Evolutionary conservation across 2,797 vertebrate genomes (phyloP), one percentile per base, ranked within the genome.

Genomic region (Artibeus jamaicensis): DNA sequence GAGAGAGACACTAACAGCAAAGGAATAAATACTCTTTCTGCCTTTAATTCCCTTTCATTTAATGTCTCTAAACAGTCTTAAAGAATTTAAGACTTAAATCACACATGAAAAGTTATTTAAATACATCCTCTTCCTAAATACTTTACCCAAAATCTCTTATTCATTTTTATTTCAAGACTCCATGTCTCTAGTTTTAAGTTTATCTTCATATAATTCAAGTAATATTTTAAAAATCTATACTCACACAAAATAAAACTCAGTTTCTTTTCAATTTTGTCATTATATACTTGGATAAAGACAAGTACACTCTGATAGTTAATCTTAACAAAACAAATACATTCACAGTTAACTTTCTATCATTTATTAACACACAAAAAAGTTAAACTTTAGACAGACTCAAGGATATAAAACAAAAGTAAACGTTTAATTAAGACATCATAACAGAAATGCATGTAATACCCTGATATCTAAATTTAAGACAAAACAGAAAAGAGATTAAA

Each of bases 101-200:
- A 71, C 68, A 83, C 65, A 46, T 89, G 39, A 57, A 91, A 83
- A 70, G 21, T 88, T 46, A 81, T 53, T 67, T 94, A 92, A 89
- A 83, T 82, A 89, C 86, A 73, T 86, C 48, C 42, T 89, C 62
- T 82, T 44, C 55, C 12, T 29, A 87, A 87, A 89, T 4, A 70
- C 21, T 57, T 89, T 90, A 46, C 3, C 24, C 39, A 86, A 24
- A 18, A 77, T 91, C 44, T 76, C 39, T 74, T 93, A 42, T 57
- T 29, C 29, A 71, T 21, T 29, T 89, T 89, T 62, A 62, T 59
- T 89, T n/a, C 32, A 86, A 86, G 21, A 48, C 11, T 76, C 11
- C 18, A 57, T 65, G 14, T 50, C n/a, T 90, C 57, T 92, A 19
- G 11, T 81, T 95, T 87, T 91, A 14, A 90, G 81, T 76, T 46